These are phyloP conservation scores for Hydropsyche betteni DNA, from an alignment of 2,888 invertebrate genomes.

Conservation along the genomic window DNA sequence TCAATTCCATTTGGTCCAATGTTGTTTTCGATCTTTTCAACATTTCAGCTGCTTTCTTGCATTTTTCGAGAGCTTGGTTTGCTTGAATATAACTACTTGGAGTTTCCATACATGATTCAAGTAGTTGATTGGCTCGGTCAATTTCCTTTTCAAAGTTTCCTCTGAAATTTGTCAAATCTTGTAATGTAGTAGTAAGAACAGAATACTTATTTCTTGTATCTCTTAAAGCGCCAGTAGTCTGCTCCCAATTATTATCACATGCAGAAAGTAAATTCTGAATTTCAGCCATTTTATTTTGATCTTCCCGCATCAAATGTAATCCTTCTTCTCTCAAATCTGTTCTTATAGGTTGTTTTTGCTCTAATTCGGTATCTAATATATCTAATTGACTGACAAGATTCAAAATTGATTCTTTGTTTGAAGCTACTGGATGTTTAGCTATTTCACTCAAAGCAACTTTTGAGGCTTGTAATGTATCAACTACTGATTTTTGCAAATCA, in stretches of 20 bases:
- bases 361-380: conserved; percentile 66
- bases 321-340: conserved; percentile 83
- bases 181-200: conserved; percentile 76
- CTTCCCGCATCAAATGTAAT: conserved; percentile 80
- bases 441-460: conserved; percentile 68
- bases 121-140: conserved; percentile 73
- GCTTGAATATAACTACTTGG: conserved; percentile 80
- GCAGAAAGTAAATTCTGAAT: conserved; percentile 82
- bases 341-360: conserved; percentile 70
- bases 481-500: conserved; percentile 74
- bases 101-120: conserved; percentile 70
- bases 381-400: conserved; percentile 65
- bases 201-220: conserved; percentile 80
- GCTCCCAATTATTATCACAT: conserved; percentile 84
- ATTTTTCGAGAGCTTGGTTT: conserved; percentile 75
- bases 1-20: conserved; percentile 81
- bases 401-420: conserved; percentile 63
- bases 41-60: conserved; percentile 78
- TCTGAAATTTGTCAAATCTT: conserved; percentile 78
- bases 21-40: conserved; percentile 78
- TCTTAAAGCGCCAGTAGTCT: conserved; percentile 76
- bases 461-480: conserved; percentile 70
- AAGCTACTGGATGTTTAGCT: conserved; percentile 63
- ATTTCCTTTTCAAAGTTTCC: conserved; percentile 76
- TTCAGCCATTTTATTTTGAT: conserved; percentile 80